phyloP scores from a whole-genome alignment of 2,797 vertebrate genomes.

The Furcifer pardalis region DNA sequence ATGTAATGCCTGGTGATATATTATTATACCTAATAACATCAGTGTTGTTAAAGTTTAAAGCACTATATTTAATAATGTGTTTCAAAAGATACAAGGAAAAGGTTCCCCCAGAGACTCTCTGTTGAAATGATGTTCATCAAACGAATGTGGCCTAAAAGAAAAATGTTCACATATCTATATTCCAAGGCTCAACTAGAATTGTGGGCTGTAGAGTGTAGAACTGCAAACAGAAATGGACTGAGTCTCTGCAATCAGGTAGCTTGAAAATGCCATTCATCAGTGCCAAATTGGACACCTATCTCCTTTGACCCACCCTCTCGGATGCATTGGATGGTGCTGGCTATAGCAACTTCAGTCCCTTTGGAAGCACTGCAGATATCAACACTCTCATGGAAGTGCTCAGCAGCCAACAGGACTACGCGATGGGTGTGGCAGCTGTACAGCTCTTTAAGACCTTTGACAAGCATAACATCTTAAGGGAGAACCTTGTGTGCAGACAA shows the following conservation, averaged over 20 bases:
- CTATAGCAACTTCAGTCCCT: background rate
- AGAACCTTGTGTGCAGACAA: background rate
- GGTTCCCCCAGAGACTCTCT: background rate
- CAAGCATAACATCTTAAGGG: background rate
- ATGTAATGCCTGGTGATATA: conserved; percentile 27
- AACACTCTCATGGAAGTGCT: background rate
- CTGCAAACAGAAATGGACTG: too few relatives aligned
- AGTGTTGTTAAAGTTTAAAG: conserved; percentile 19
- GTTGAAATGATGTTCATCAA: background rate
- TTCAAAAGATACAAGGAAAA: conserved; percentile 20
- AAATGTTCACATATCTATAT: background rate
- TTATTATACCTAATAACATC: conserved; percentile 39
- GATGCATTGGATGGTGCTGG: background rate
- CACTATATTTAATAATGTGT: background rate
- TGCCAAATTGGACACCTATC: too few relatives aligned
- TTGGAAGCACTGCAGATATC: background rate
- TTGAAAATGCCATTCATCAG: background rate
- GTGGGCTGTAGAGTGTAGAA: background rate
- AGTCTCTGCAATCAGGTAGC: too few relatives aligned
- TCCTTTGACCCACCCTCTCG: too few relatives aligned
- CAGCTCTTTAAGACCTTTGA: background rate
- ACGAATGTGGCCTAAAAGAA: background rate
- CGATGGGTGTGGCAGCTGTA: background rate
- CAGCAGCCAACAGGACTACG: background rate
- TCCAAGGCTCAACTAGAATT: background rate